Evolutionary conservation across 2,888 invertebrate species (phyloP).

Genomic region (Biston betularia): DNA sequence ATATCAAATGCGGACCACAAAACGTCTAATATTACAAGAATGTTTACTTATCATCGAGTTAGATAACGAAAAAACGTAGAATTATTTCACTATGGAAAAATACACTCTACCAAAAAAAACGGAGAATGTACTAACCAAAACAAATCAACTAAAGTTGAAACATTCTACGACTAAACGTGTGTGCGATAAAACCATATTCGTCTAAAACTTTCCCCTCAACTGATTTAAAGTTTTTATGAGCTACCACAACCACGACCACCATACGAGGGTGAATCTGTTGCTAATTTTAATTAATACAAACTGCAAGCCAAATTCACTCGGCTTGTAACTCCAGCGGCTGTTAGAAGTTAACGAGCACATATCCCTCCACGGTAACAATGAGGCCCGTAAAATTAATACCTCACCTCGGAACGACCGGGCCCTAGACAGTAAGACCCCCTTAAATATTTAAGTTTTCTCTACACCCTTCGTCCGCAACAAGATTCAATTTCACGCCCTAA

Average conservation of each 20-base stretch:
- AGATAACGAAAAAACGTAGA: no score
- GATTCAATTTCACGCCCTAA: conserved; percentile 85
- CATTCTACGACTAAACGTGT: conserved; percentile 7
- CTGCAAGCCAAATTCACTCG: conserved; percentile 64
- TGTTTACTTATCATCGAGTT: no score
- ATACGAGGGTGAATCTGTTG: conserved; percentile 60
- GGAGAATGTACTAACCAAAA: not conserved
- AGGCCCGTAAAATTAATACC: conserved; percentile 84
- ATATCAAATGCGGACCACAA: no score
- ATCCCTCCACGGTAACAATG: conserved; percentile 72
- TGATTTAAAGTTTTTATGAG: conserved; percentile 69
- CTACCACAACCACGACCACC: conserved; percentile 62
- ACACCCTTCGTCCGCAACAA: conserved; percentile 82
- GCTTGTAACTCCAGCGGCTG: conserved; percentile 69
- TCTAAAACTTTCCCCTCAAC: conserved; percentile 50
- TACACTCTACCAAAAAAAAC: no score
- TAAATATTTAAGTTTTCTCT: conserved; percentile 84
- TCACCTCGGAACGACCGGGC: conserved; percentile 74
- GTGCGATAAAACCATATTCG: conserved; percentile 28
- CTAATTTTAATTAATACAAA: conserved; percentile 81
- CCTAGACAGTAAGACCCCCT: conserved; percentile 79
- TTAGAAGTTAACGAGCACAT: conserved; percentile 81
- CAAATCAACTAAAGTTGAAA: conserved; percentile 4
- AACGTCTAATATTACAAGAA: no score
- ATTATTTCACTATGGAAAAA: not conserved